Percentiles rank a stretch among this genome's conserved stretches.
Conservation (phyloP, 2,888 invertebrate species). For the Limnephilus rhombicus region DNA sequence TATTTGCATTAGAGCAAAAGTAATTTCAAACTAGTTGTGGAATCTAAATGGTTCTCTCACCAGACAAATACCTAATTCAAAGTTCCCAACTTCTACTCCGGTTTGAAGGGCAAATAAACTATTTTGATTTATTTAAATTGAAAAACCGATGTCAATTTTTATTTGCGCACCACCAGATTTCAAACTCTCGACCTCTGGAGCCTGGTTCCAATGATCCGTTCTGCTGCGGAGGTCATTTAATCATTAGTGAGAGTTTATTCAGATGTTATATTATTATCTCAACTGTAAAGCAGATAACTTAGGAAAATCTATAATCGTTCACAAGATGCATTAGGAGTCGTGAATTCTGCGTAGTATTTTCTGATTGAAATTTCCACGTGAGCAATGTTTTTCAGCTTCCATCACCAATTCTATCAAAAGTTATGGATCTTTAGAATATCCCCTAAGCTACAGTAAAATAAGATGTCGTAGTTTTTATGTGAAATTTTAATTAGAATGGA, state of each 20-base stretch:
- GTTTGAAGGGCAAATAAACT: neutral
- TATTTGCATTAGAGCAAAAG: neutral
- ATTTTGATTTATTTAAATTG: neutral
- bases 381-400: too few species aligned
- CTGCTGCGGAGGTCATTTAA: neutral
- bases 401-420: too few species aligned
- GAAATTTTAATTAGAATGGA: too few species aligned
- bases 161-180: neutral
- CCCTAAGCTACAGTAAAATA: too few species aligned
- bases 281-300: too few species aligned
- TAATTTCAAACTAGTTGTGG: neutral
- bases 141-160: neutral
- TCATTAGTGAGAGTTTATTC: neutral
- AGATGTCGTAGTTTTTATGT: too few species aligned
- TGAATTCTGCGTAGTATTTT: too few species aligned
- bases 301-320: too few species aligned
- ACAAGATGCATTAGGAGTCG: too few species aligned
- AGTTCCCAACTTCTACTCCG: neutral
- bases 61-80: neutral
- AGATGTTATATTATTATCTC: neutral
- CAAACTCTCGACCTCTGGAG: neutral
- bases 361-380: too few species aligned
- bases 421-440: too few species aligned
- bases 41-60: neutral
- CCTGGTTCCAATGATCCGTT: neutral